Percentiles rank a stretch among this genome's conserved stretches.
These are phyloP conservation scores for Rana temporaria DNA, from an alignment of 2,113 vertebrate genomes.

Conservation along the genomic window DNA sequence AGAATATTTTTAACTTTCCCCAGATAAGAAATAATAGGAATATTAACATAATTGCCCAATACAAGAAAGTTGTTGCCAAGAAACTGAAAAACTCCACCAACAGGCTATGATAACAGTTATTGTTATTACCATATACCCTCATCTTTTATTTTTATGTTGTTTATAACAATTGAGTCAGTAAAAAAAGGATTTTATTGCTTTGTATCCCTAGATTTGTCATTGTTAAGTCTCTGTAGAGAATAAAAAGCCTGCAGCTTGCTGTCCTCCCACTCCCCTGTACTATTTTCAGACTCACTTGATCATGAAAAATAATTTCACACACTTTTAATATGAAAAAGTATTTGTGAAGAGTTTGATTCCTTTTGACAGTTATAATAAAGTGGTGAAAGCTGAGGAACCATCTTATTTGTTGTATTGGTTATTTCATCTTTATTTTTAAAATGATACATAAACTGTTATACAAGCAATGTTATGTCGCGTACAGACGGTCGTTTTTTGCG, in stretches of 20 bases:
- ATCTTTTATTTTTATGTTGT: conserved; percentile 2
- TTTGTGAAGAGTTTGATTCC: not conserved
- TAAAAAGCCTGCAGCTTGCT: conserved; percentile 16
- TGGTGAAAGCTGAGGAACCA: not conserved
- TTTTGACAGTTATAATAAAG: not conserved
- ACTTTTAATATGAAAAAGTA: not conserved
- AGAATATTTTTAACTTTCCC: not conserved
- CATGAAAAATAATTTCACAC: conserved; percentile 24
- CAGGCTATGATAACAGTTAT: conserved; percentile 13
- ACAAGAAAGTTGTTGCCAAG: not conserved
- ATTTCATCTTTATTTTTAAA: too few species aligned
- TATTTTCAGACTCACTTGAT: not conserved
- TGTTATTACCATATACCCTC: not conserved
- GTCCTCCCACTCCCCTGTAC: conserved; percentile 15
- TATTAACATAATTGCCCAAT: not conserved
- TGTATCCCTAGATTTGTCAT: conserved; percentile 27
- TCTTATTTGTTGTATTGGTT: not conserved
- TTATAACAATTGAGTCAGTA: conserved; percentile 3
- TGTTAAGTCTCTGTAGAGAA: conserved; percentile 7
- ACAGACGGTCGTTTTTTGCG: too few species aligned
- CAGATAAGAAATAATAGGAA: not conserved
- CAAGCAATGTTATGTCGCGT: too few species aligned
- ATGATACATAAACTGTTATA: too few species aligned
- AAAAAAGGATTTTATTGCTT: conserved; percentile 2
- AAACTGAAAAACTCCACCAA: not conserved